Percentiles rank a stretch among this genome's conserved stretches.
phyloP scores from a whole-genome alignment of 1,140 invertebrate genomes.

The Papilio machaon region DNA sequence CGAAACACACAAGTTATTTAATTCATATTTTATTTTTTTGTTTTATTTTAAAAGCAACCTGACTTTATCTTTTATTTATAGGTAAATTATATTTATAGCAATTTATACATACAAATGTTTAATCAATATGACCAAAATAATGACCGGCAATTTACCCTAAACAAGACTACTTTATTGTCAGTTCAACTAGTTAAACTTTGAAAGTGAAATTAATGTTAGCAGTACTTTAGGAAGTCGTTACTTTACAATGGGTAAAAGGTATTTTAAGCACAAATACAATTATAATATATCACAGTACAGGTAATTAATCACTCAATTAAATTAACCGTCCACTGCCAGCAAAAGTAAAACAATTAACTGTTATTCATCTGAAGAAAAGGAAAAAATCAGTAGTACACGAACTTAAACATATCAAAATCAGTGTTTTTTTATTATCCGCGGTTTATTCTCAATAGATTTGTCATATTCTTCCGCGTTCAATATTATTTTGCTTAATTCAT shows the following conservation, averaged over 20 bases:
- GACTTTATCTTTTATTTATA: neutral
- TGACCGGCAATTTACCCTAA: constrained; percentile 17
- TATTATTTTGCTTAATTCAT: too few species aligned
- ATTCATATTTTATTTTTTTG: neutral
- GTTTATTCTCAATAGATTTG: too few species aligned
- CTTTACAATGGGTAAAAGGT: constrained; percentile 17
- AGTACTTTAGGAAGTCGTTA: constrained; percentile 29
- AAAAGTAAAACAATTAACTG: too few species aligned
- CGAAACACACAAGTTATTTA: neutral
- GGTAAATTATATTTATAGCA: neutral
- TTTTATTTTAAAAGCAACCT: neutral
- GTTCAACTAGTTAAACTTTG: constrained; percentile 27
- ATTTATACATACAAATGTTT: neutral
- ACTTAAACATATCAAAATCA: too few species aligned
- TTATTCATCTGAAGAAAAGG: too few species aligned
- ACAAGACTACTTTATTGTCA: constrained; percentile 31
- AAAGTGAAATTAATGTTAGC: constrained; percentile 30
- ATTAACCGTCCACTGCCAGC: too few species aligned
- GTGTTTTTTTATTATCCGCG: too few species aligned
- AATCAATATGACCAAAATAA: constrained; percentile 28
- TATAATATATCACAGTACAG: neutral
- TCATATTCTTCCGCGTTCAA: too few species aligned
- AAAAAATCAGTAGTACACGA: too few species aligned
- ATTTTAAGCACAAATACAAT: constrained; percentile 7
- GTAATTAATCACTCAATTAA: neutral